Percentiles rank a stretch among this genome's conserved stretches.
phyloP scores from a whole-genome alignment of 2,888 invertebrate genomes.

The Patella depressa region DNA sequence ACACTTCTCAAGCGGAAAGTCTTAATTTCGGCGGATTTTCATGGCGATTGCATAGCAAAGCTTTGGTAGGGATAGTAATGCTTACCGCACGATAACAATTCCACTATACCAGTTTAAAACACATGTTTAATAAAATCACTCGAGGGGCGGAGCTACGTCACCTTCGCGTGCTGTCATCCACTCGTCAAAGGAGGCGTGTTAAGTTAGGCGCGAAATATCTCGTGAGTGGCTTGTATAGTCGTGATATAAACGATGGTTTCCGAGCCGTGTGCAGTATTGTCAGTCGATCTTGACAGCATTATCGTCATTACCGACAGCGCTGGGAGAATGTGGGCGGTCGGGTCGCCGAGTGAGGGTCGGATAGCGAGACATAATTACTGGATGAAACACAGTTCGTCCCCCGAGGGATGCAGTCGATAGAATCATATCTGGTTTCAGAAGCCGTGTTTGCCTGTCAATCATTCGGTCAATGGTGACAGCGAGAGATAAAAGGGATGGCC shows the following conservation, averaged over 20 bases:
- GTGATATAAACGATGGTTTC: not conserved
- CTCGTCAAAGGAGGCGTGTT: slow-evolving; percentile 13
- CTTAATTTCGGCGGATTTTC: slow-evolving; percentile 21
- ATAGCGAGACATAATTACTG: slow-evolving; percentile 4
- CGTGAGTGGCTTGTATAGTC: not conserved
- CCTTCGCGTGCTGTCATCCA: slow-evolving; percentile 12
- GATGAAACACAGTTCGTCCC: not conserved
- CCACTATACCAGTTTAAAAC: slow-evolving; percentile 28
- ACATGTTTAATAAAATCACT: slow-evolving; percentile 35
- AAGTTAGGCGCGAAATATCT: not conserved
- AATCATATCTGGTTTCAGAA: slow-evolving; percentile 4
- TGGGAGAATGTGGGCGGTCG: not conserved
- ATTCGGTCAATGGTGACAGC: slow-evolving; percentile 1
- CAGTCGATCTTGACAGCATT: not conserved
- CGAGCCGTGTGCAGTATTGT: slow-evolving; percentile 9
- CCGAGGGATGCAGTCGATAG: not conserved
- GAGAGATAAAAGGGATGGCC: slow-evolving; percentile 6
- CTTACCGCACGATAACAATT: slow-evolving; percentile 9
- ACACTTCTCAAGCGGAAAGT: slow-evolving; percentile 23
- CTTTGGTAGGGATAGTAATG: slow-evolving; percentile 8
- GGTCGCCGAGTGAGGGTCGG: slow-evolving; percentile 9
- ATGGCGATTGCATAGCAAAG: slow-evolving; percentile 22
- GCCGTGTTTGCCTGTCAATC: slow-evolving; percentile 8
- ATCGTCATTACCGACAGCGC: not conserved
- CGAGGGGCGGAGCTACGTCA: slow-evolving; percentile 26